Percentiles rank a stretch among this genome's conserved stretches.
Conservation (phyloP, 2,888 invertebrate genomes). For the Polylopha cassiicola region DNA sequence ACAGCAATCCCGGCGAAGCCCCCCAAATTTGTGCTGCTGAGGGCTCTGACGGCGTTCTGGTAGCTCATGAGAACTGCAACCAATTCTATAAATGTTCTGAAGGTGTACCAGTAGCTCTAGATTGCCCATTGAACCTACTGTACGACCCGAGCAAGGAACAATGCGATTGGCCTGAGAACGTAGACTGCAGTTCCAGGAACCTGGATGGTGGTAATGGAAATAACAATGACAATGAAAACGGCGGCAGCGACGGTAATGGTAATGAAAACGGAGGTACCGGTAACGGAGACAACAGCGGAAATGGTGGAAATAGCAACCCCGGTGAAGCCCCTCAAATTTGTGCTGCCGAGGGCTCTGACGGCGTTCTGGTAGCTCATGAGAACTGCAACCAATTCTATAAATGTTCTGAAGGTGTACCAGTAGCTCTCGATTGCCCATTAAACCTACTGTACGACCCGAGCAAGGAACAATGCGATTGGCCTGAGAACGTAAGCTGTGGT, state of each 20-base stretch:
- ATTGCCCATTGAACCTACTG: constrained; percentile 28
- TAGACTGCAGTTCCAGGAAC: constrained; percentile 33
- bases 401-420: constrained; percentile 31
- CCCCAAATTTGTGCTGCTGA: constrained; percentile 30
- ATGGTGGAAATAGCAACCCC: constrained; percentile 7
- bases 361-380: constrained; percentile 34
- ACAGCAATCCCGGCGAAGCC: constrained; percentile 21
- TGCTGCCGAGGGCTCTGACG: constrained; percentile 31
- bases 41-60: constrained; percentile 32
- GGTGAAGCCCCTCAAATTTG: constrained; percentile 30
- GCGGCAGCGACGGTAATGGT: constrained; percentile 13
- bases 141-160: constrained; percentile 32
- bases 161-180: constrained; percentile 38
- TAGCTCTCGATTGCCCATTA: constrained; percentile 27
- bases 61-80: constrained; percentile 40
- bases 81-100: constrained; percentile 38
- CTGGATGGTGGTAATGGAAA: constrained; percentile 7
- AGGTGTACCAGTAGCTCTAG: constrained; percentile 28
- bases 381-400: constrained; percentile 42
- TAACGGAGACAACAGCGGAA: neutral
- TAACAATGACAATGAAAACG: no score
- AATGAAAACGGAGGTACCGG: neutral
- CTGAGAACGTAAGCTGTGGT: constrained; percentile 34
- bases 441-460: constrained; percentile 32
- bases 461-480: constrained; percentile 36